Evolutionary conservation across 2,888 invertebrate species (phyloP), one percentile per base, ranked within the genome.

Genomic region (Polymixis lichenea): DNA sequence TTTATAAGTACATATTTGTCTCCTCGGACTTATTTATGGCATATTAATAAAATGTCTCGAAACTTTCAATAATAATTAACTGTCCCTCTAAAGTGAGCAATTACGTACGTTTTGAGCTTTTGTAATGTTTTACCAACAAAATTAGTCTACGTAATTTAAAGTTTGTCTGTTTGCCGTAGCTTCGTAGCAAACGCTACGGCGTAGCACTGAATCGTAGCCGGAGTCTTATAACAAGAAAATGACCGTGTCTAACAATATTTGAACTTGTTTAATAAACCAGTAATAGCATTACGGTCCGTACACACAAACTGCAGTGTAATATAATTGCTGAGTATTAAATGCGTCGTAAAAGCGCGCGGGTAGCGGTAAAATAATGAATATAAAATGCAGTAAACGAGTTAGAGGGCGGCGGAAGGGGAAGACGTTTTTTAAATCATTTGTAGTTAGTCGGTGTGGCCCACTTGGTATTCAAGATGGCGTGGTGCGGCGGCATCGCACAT

Each of bases 341-440:
- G 88, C 88, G 86, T 89, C 90, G 86, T 93, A 92, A 93, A 92
- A 90, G 86, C 67, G 85, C 86, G 88, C 84, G 77, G 79, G 74
- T 83, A 86, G 88, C 83, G 76, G 88, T 85, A 87, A 91, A 91
- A 92, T 92, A 92, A 93, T 92, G 93, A 92, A 93, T 93, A 94
- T 92, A 92, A 93, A 94, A 94, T 89, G 92, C 89, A 90, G 91
- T 91, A 92, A 93, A 92, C 92, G 92, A 92, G 91, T 92, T 91
- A 90, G 84, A 88, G 86, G 83, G 86, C 79, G 87, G 43, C 72
- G 77, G 68, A 78, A 75, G 81, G 79, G 78, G 86, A 87, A 88
- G 86, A 79, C 83, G 88, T 89, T 91, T 93, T 93, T 93, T 91
- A 91, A 94, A 94, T 95, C 90, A 94, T 95, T 95, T 95, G 92